A percentile compares a stretch with the other conserved stretches of the same genome.
Conservation (phyloP, 2,888 invertebrate genomes). For the Chrysodeixis includens region DNA sequence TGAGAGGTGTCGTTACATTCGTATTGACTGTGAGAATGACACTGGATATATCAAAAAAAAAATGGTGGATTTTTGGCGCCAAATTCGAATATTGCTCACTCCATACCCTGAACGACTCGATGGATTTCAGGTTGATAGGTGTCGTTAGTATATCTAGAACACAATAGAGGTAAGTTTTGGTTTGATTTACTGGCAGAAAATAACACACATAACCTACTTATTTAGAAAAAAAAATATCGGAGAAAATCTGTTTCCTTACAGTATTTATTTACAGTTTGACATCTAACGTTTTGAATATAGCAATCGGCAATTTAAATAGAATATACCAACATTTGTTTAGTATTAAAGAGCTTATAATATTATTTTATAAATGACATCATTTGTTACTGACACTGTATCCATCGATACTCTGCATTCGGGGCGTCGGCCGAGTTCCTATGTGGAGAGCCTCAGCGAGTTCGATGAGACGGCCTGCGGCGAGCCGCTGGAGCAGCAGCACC, state of each 20-base stretch:
- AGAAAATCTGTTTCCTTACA: neutral
- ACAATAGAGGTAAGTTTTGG: neutral
- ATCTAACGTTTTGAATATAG: neutral
- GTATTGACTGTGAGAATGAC: too few species aligned
- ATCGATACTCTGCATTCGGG: too few species aligned
- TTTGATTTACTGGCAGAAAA: slow-evolving; percentile 2
- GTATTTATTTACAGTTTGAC: neutral
- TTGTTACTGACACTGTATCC: too few species aligned
- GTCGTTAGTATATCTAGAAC: too few species aligned
- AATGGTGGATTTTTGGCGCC: too few species aligned
- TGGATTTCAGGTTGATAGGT: too few species aligned
- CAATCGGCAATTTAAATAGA: neutral
- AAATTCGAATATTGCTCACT: too few species aligned
- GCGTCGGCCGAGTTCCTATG: neutral
- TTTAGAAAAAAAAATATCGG: too few species aligned
- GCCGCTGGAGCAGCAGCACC: slow-evolving; percentile 19
- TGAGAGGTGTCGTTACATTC: too few species aligned
- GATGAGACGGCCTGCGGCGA: slow-evolving; percentile 51
- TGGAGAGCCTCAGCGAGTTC: slow-evolving; percentile 24
- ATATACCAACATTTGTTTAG: neutral
- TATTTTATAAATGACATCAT: neutral
- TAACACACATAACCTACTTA: neutral
- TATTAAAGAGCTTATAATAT: neutral
- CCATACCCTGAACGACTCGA: too few species aligned
- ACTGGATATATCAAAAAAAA: too few species aligned